Conservation (phyloP, 2,888 invertebrate genomes). For the Nomada goodeniana region DNA sequence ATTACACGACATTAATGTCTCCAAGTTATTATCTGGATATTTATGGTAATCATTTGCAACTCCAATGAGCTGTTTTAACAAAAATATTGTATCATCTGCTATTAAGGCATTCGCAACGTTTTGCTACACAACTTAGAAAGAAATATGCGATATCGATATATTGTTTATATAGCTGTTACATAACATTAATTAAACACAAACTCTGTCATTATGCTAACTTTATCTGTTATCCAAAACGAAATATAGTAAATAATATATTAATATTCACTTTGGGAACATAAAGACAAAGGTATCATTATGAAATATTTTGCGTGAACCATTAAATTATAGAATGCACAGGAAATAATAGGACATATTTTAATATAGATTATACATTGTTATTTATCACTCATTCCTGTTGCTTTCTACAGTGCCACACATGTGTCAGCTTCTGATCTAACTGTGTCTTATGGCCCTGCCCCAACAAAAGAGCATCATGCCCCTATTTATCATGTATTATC, state of each 20-base stretch:
- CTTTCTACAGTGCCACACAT: background rate
- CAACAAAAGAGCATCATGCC: slow-evolving; percentile 65
- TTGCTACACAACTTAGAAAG: background rate
- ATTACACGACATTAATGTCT: background rate
- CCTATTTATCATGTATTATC: slow-evolving; percentile 70
- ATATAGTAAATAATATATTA: background rate
- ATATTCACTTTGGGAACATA: background rate
- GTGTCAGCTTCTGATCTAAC: slow-evolving; percentile 8
- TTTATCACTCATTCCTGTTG: slow-evolving; percentile 17
- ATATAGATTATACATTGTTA: background rate
- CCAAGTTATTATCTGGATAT: background rate
- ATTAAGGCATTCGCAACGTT: background rate
- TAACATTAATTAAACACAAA: background rate
- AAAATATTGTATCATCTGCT: slow-evolving; percentile 14
- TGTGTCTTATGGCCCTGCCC: slow-evolving; percentile 50
- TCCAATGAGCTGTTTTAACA: background rate
- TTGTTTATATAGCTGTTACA: background rate
- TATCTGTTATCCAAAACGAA: slow-evolving; percentile 27
- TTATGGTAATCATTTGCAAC: background rate
- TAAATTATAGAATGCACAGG: background rate
- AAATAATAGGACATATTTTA: background rate
- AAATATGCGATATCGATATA: background rate
- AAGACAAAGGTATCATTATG: background rate
- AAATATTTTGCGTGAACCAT: background rate
- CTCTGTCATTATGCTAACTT: background rate